Base-by-base conservation (phyloP, 2,113 vertebrate species). In the Gobiocypris rarus region DNA sequence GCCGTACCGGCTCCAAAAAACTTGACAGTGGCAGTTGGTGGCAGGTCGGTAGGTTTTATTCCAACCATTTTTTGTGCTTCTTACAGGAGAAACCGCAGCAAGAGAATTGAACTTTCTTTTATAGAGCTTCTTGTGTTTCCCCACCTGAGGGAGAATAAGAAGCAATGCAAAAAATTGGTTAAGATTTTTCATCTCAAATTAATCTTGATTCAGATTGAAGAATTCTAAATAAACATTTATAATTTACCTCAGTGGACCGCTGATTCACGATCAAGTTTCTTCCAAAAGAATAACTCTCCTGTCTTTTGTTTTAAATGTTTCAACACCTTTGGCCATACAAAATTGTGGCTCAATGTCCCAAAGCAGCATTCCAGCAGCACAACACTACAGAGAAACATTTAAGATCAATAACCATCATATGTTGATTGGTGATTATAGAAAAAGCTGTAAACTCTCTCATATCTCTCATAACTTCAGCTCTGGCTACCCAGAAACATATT, bases 1-100 rank as follows among this genome's bases (percentile, higher is more conserved):
- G 97, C 96, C 0, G 92, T 93, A 24, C 96, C 96, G 5, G 96
- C 96, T 31, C 96, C 95, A 0, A 97, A 89, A 88, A 97, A 95
- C 88, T 97, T 97, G 2, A 97, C 93, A 0, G 91, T 82, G 10
- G 92, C 92, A 0, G 96, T 95, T 2, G 96, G 97, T 78, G 94
- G 91, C 7, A 93, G n/a, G 17, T 97, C 95, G 22, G 89, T 92
- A 80, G 95, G 92, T 90, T 95, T 97, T 54, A 95, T 92, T 82
- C 93, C 95, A 90, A 96, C 96, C 96, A 97, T 97, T 81, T 61
- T 85, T 67, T 50, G 50, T 52, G 14, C 19, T 19, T 88, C 69
- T 82, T 24, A 50, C 9, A 11, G 56, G 8, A 45, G 11, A 48
- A 75, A 7, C 22, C 22, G 15, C 19, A 19, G 54, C 5, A 65